Conservation (phyloP, 2,113 vertebrate genomes). For the zebrafish (Danio rerio) region GRCz12tu NC_133177.1:47221501-47222000, state of each 20-base stretch:
- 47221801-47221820: background rate
- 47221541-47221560: constrained; percentile 37
- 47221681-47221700: background rate
- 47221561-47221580: constrained; percentile 30
- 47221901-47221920: background rate
- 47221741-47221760: background rate
- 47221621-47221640: background rate
- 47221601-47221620: background rate
- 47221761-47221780: background rate
- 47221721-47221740: background rate
- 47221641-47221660: background rate
- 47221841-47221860: background rate
- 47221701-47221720: background rate
- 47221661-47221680: background rate
- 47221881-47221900: background rate
- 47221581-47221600: background rate
- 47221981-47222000: too few relatives aligned
- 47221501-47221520: constrained; percentile 28
- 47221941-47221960: too few relatives aligned
- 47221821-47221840: background rate
- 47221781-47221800: background rate
- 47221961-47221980: too few relatives aligned
- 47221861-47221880: background rate
- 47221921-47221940: background rate
- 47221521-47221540: constrained; percentile 41